A percentile compares a stretch with the other conserved stretches of the same genome.
Conservation (phyloP, 2,888 invertebrate species). For the Agonum fuliginosum region DNA sequence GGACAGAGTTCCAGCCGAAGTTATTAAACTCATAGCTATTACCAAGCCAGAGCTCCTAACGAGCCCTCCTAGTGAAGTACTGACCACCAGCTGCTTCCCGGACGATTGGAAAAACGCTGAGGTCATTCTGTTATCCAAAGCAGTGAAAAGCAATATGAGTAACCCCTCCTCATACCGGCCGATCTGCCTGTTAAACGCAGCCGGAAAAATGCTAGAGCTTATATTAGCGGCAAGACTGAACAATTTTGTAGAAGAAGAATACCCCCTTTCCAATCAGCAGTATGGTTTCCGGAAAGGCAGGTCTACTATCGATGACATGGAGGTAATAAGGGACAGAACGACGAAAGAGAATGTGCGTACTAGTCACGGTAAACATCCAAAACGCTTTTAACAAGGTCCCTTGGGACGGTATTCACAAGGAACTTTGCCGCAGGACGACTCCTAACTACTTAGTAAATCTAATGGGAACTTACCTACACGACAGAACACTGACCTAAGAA, state of each 20-base stretch:
- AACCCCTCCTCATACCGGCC: no score
- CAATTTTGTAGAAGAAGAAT: slow-evolving; percentile 59
- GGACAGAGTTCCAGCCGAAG: no score
- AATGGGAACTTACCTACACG: neutral
- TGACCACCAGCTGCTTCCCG: no score
- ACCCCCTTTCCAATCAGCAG: slow-evolving; percentile 52
- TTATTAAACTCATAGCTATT: no score
- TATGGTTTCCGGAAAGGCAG: slow-evolving; percentile 64
- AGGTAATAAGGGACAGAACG: neutral
- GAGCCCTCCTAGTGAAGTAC: no score
- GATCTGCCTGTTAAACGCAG: no score
- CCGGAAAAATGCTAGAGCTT: no score
- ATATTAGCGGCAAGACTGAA: slow-evolving; percentile 62
- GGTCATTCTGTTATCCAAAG: no score
- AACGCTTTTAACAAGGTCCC: slow-evolving; percentile 1
- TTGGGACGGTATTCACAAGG: neutral
- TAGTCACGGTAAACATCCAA: neutral
- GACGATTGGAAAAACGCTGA: no score
- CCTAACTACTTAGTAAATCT: neutral
- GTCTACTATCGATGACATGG: slow-evolving; percentile 49
- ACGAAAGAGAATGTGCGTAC: neutral
- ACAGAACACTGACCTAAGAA: neutral
- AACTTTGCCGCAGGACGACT: neutral
- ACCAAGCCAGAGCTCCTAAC: no score
- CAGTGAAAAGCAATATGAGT: no score